These are phyloP conservation scores for Campodea augens DNA, from an alignment of 1,140 invertebrate genomes.

Conservation along the genomic window DNA sequence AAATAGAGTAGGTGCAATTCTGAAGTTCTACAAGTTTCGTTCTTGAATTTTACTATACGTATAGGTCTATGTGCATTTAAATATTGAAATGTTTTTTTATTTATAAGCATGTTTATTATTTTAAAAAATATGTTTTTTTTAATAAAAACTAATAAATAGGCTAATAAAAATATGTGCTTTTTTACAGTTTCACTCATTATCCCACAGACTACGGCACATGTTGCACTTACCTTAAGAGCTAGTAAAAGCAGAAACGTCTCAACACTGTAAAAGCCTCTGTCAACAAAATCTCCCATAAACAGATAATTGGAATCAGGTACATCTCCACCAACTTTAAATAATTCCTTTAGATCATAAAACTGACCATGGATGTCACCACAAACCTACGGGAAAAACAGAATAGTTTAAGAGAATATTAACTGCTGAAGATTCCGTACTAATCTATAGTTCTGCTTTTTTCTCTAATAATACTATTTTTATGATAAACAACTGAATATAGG, in stretches of 20 bases:
- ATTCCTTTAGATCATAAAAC: conserved; percentile 96
- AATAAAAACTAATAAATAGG: too few relatives aligned
- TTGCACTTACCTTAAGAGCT: conserved; percentile 73
- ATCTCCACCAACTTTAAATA: conserved; percentile 97
- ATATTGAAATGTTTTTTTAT: background rate
- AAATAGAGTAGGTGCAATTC: too few relatives aligned
- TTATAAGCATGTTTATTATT: background rate
- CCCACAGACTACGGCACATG: background rate
- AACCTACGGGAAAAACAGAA: conserved; percentile 50
- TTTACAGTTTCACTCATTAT: conserved; percentile 1
- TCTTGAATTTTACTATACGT: too few relatives aligned
- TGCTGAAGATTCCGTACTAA: conserved; percentile 2
- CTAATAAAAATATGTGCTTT: background rate
- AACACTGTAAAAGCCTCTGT: conserved; percentile 97
- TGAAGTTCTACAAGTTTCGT: too few relatives aligned
- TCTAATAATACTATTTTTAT: conserved; percentile 4
- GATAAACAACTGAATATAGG: too few relatives aligned
- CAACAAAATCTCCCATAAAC: conserved; percentile 99
- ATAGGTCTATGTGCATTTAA: too few relatives aligned
- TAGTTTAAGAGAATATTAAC: conserved; percentile 10
- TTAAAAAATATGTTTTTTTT: too few relatives aligned
- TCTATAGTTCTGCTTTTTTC: background rate
- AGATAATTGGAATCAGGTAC: conserved; percentile 98
- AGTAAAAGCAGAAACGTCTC: conserved; percentile 95
- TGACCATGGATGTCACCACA: conserved; percentile 99